Conservation (phyloP, 2,888 invertebrate species). For the Smittia sp. region DNA sequence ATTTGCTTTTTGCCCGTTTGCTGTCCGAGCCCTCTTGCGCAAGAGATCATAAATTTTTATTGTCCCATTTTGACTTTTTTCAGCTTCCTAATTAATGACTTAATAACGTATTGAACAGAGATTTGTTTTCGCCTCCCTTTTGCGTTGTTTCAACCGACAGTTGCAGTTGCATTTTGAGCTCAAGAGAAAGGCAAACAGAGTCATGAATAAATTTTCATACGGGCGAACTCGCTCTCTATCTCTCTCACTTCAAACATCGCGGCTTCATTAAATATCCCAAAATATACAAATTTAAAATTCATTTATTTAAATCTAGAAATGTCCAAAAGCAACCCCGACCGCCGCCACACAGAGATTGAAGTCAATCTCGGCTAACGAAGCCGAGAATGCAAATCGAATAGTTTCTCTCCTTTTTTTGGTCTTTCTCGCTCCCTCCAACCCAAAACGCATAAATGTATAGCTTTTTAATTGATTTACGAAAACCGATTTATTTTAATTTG, state of each 20-base stretch:
- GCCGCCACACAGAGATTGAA: background rate
- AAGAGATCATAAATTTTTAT: background rate
- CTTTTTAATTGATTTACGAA: conserved; percentile 37
- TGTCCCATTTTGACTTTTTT: background rate
- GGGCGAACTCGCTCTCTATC: background rate
- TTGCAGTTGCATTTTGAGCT: background rate
- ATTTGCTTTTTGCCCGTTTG: conserved; percentile 12
- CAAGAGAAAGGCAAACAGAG: background rate
- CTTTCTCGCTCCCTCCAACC: background rate
- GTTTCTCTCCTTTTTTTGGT: conserved; percentile 7
- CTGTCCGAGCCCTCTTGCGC: background rate
- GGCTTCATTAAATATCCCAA: conserved; percentile 19
- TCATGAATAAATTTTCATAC: conserved; percentile 21
- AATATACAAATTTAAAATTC: conserved; percentile 38
- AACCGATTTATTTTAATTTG: conserved; percentile 39
- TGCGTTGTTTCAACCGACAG: background rate
- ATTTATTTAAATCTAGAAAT: conserved; percentile 39
- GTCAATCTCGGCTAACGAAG: conserved; percentile 11
- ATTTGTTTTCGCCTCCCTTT: conserved; percentile 5
- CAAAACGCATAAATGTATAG: conserved; percentile 24
- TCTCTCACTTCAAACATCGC: background rate
- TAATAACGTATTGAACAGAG: background rate
- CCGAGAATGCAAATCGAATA: conserved; percentile 13
- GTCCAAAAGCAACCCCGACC: conserved; percentile 27
- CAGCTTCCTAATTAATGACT: conserved; percentile 18